Evolutionary conservation across 1,140 invertebrate species (phyloP).

Genomic region (Brachionus plicatilis): DNA sequence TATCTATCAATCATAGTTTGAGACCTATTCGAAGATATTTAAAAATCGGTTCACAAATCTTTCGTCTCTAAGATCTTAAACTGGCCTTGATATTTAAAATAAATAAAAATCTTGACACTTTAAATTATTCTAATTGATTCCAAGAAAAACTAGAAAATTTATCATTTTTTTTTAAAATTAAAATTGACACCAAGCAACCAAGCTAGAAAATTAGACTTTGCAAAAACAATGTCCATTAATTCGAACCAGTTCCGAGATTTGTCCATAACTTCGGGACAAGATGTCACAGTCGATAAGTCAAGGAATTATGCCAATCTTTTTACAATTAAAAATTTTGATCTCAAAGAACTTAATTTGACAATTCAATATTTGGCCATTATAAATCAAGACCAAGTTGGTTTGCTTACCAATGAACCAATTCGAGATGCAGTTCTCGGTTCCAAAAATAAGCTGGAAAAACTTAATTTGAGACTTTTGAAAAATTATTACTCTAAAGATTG

Average conservation of each 20-base stretch:
- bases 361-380: neutral
- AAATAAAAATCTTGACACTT: neutral
- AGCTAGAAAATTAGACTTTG: neutral
- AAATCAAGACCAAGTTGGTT: neutral
- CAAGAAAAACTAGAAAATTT: neutral
- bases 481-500: neutral
- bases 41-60: neutral
- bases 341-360: neutral
- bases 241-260: neutral
- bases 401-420: neutral
- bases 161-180: neutral
- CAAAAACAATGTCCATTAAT: neutral
- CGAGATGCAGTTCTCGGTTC: neutral
- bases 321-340: conserved; percentile 23
- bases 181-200: neutral
- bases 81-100: neutral
- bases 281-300: neutral
- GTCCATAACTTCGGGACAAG: neutral
- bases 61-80: neutral
- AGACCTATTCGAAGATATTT: neutral
- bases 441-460: neutral
- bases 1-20: neutral
- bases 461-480: neutral
- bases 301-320: neutral
- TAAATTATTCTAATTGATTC: neutral